phyloP scores from a whole-genome alignment of 1,140 invertebrate genomes.

The Diorhabda sublineata region DNA sequence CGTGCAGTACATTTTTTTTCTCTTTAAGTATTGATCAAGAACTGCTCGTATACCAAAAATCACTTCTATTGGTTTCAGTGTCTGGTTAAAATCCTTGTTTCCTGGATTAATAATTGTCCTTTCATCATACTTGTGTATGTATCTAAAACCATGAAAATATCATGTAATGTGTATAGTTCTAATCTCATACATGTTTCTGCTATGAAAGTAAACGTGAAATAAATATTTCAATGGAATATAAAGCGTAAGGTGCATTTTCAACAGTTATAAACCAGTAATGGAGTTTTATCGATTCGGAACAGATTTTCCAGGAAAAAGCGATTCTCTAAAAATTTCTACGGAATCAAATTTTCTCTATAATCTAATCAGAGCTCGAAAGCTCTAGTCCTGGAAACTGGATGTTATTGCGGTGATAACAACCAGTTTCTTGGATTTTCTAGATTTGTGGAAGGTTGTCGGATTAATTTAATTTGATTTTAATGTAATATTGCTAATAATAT shows the following conservation, averaged over 20 bases:
- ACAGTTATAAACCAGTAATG: background rate
- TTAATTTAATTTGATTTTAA: no score
- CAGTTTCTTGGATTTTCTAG: no score
- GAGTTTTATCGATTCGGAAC: background rate
- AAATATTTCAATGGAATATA: slow-evolving; percentile 1
- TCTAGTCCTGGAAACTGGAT: background rate
- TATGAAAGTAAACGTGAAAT: background rate
- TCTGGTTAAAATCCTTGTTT: no score
- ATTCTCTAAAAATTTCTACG: slow-evolving; percentile 3
- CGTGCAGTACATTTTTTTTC: no score
- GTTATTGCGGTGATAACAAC: background rate
- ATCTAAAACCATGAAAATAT: background rate
- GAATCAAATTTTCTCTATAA: background rate
- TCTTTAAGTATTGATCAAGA: no score
- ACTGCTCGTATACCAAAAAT: no score
- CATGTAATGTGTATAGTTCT: background rate
- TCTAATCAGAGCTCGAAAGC: background rate
- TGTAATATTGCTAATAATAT: no score
- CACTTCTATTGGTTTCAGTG: no score
- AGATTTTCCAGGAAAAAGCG: background rate
- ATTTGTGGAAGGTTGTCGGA: no score
- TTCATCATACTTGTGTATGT: no score
- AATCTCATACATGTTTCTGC: background rate
- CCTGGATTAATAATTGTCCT: no score
- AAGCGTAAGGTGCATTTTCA: background rate